A percentile compares a stretch with the other conserved stretches of the same genome.
Conservation (phyloP, 1,140 invertebrate genomes). For the Panagrolaimus sp. region DNA sequence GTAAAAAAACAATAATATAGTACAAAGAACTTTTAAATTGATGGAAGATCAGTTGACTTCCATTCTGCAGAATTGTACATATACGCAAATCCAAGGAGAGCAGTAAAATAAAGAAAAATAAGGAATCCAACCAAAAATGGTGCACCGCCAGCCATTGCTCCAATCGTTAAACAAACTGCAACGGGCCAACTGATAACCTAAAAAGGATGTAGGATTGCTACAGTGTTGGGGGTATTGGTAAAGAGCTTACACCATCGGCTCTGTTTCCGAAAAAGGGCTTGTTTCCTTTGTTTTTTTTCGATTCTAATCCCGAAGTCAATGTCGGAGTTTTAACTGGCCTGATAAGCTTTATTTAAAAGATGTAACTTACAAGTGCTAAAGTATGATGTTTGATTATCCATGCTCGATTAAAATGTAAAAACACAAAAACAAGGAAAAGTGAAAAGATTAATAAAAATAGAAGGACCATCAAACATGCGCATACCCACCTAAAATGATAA, state of each 20-base stretch:
- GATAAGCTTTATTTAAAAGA: too few species aligned
- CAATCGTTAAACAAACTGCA: slow-evolving; percentile 31
- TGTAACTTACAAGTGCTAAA: slow-evolving; percentile 30
- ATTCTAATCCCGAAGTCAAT: too few species aligned
- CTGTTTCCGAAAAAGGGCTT: too few species aligned
- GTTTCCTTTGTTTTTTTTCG: too few species aligned
- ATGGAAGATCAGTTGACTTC: slow-evolving; percentile 28
- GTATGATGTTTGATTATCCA: slow-evolving; percentile 33
- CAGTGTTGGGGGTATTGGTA: too few species aligned
- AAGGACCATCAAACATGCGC: slow-evolving; percentile 35
- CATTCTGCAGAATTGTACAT: slow-evolving; percentile 30
- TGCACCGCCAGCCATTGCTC: slow-evolving; percentile 27
- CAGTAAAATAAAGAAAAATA: slow-evolving; percentile 26
- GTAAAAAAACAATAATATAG: too few species aligned
- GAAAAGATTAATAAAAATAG: slow-evolving; percentile 36
- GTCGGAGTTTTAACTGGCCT: too few species aligned
- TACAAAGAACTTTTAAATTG: too few species aligned
- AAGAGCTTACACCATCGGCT: too few species aligned
- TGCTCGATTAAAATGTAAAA: slow-evolving; percentile 35
- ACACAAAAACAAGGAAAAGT: slow-evolving; percentile 35
- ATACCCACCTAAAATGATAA: slow-evolving; percentile 26
- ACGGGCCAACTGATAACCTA: slow-evolving; percentile 30
- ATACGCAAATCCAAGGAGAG: slow-evolving; percentile 34
- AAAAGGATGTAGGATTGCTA: slow-evolving; percentile 18
- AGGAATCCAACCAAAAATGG: slow-evolving; percentile 33